Percentiles rank a stretch among this genome's conserved stretches.
phyloP scores from a whole-genome alignment of 1,140 invertebrate genomes.

The Drosophila sucinea region DNA sequence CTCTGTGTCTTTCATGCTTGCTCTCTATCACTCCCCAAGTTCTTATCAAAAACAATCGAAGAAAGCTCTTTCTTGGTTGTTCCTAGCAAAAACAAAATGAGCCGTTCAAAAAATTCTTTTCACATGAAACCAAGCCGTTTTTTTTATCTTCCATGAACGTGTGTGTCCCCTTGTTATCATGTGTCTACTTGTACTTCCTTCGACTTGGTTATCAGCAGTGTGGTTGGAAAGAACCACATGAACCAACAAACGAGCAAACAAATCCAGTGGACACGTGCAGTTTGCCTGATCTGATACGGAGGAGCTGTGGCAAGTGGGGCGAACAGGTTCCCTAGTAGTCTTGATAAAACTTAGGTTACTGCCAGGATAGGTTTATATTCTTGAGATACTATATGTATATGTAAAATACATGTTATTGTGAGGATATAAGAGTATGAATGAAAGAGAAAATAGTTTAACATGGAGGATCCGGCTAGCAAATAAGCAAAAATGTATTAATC shows the following conservation, averaged over 20 bases:
- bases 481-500: too few species aligned
- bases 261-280: slow-evolving; percentile 14
- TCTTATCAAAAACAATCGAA: slow-evolving; percentile 43
- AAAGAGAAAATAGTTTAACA: too few species aligned
- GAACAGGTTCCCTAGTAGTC: neutral
- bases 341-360: too few species aligned
- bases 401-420: too few species aligned
- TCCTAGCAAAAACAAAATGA: slow-evolving; percentile 42
- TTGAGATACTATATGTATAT: too few species aligned
- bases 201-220: slow-evolving; percentile 57
- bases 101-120: slow-evolving; percentile 43
- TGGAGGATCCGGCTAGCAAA: too few species aligned
- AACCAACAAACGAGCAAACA: slow-evolving; percentile 16
- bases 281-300: slow-evolving; percentile 1
- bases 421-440: too few species aligned
- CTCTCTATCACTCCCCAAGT: slow-evolving; percentile 1
- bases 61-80: slow-evolving; percentile 40
- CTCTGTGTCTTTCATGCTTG: slow-evolving; percentile 3
- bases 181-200: slow-evolving; percentile 55
- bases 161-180: slow-evolving; percentile 18
- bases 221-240: slow-evolving; percentile 39
- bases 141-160: slow-evolving; percentile 65
- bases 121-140: slow-evolving; percentile 46
- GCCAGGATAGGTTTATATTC: too few species aligned
- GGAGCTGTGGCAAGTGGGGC: neutral